These are phyloP conservation scores for Eupithecia abbreviata DNA, from an alignment of 2,888 invertebrate species.

Conservation along the genomic window DNA sequence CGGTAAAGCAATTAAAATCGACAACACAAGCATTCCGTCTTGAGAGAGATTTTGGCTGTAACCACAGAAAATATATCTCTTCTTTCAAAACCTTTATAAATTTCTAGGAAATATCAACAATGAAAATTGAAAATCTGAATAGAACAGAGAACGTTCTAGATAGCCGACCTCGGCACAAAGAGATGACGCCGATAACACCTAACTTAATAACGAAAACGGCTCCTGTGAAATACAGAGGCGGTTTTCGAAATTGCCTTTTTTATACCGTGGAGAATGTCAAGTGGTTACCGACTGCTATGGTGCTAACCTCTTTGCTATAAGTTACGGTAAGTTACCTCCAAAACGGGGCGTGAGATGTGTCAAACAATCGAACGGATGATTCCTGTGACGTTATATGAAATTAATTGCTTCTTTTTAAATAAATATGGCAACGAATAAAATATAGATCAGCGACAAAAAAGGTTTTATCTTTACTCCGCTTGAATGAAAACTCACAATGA, in stretches of 20 bases:
- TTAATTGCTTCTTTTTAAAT: no score
- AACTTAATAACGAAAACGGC: constrained; percentile 29
- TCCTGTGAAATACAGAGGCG: constrained; percentile 26
- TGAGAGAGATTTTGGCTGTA: not conserved
- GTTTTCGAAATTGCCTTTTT: not conserved
- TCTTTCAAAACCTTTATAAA: not conserved
- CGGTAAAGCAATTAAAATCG: not conserved
- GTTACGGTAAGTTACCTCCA: not conserved
- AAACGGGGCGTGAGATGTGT: not conserved
- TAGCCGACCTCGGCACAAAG: constrained; percentile 35
- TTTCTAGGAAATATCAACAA: not conserved
- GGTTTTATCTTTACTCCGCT: not conserved
- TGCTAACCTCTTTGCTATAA: not conserved
- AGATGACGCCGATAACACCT: constrained; percentile 33
- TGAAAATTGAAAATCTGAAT: constrained; percentile 19
- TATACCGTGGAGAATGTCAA: not conserved
- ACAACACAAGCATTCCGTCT: not conserved
- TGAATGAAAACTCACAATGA: not conserved
- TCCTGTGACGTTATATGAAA: not conserved
- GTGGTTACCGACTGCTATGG: not conserved
- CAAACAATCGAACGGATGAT: not conserved
- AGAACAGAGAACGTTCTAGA: constrained; percentile 27
- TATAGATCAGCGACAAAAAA: no score
- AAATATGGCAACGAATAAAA: no score
- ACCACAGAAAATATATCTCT: not conserved